These are phyloP conservation scores for Entomobrya proxima DNA, from an alignment of 2,888 invertebrate species.

Conservation along the genomic window DNA sequence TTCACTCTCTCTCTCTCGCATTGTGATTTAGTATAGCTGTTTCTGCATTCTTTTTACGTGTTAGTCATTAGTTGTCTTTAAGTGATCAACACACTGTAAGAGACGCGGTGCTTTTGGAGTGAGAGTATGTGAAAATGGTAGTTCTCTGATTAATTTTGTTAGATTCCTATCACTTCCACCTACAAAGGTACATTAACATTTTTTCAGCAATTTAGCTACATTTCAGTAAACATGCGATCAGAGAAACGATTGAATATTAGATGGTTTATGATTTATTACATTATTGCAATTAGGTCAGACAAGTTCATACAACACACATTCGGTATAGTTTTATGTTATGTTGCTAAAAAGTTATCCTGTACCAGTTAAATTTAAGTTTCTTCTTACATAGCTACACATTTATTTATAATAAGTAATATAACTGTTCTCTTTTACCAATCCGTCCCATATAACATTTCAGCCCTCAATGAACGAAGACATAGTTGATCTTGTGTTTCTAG, in stretches of 20 bases:
- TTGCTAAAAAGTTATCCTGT: slow-evolving; percentile 13
- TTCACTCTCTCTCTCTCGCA: not conserved
- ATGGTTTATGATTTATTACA: not conserved
- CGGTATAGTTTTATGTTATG: not conserved
- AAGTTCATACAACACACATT: slow-evolving; percentile 8
- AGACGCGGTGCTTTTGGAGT: not conserved
- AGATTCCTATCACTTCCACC: not conserved
- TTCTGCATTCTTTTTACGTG: not conserved
- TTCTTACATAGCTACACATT: not conserved
- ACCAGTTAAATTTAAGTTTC: not conserved
- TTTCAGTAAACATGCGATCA: slow-evolving; percentile 30
- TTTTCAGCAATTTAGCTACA: not conserved
- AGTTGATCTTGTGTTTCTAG: not conserved
- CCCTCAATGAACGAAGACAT: not conserved
- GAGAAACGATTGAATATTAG: not conserved
- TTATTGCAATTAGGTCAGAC: slow-evolving; percentile 19
- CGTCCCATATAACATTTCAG: not conserved
- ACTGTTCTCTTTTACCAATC: not conserved
- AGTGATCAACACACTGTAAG: not conserved
- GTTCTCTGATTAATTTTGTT: not conserved
- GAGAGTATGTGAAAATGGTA: slow-evolving; percentile 3
- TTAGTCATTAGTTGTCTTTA: slow-evolving; percentile 10
- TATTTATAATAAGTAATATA: slow-evolving; percentile 11
- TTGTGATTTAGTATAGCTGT: not conserved
- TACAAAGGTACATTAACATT: slow-evolving; percentile 19